Percentiles rank a stretch among this genome's conserved stretches.
These are phyloP conservation scores for Drosophila simulans DNA, from an alignment of 1,140 invertebrate species.

Conservation along the genomic window DNA sequence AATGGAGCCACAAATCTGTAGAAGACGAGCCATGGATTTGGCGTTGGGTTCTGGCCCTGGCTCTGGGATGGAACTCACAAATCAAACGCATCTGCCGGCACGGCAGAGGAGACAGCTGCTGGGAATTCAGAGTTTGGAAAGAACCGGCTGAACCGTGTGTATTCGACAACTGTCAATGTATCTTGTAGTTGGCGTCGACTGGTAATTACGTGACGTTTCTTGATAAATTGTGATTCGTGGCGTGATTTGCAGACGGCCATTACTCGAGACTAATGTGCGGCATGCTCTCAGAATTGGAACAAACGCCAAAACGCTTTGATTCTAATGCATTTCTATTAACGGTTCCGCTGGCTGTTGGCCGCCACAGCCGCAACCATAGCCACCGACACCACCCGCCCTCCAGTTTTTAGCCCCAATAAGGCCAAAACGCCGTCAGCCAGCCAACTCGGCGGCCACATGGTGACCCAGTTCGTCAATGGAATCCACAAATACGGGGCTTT, in stretches of 20 bases:
- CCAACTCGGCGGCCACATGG: slow-evolving; percentile 49
- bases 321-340: slow-evolving; percentile 82
- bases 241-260: slow-evolving; percentile 73
- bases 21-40: slow-evolving; percentile 50
- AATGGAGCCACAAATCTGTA: slow-evolving; percentile 58
- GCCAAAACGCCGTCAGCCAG: slow-evolving; percentile 19
- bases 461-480: slow-evolving; percentile 79
- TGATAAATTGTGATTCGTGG: slow-evolving; percentile 77
- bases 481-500: slow-evolving; percentile 63
- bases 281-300: slow-evolving; percentile 80
- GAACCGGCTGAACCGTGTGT: slow-evolving; percentile 49
- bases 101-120: slow-evolving; percentile 60
- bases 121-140: slow-evolving; percentile 69
- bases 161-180: slow-evolving; percentile 23
- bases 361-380: too few species aligned
- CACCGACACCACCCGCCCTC: slow-evolving; percentile 15
- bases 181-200: slow-evolving; percentile 33
- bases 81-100: slow-evolving; percentile 77
- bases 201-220: slow-evolving; percentile 82
- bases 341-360: slow-evolving; percentile 34
- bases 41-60: background rate
- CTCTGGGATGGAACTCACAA: slow-evolving; percentile 44
- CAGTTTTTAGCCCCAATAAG: slow-evolving; percentile 28
- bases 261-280: slow-evolving; percentile 74
- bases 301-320: slow-evolving; percentile 64